A percentile compares a stretch with the other conserved stretches of the same genome.
phyloP scores from a whole-genome alignment of 1,140 invertebrate genomes.

The Piezodorus guildinii region DNA sequence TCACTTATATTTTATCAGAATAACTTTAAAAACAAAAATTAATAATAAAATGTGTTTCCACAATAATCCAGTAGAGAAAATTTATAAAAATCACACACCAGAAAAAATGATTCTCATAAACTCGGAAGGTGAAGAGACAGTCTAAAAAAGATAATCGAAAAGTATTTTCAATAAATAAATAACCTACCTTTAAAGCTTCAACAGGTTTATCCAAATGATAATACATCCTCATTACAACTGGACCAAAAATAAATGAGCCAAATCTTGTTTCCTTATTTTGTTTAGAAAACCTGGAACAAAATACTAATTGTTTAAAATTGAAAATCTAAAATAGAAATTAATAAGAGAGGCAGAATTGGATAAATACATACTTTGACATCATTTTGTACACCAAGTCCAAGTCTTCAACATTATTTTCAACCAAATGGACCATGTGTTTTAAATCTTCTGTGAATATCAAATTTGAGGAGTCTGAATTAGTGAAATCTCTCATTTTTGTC shows the following conservation, averaged over 20 bases:
- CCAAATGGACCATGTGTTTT: slow-evolving; percentile 65
- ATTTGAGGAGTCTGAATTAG: slow-evolving; percentile 38
- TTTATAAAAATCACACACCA: too few species aligned
- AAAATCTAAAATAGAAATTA: slow-evolving; percentile 14
- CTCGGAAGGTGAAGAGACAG: too few species aligned
- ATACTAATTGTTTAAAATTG: background rate
- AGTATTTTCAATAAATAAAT: slow-evolving; percentile 5
- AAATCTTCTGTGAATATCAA: slow-evolving; percentile 76
- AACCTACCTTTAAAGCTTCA: slow-evolving; percentile 44
- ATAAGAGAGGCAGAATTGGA: background rate
- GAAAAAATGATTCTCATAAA: too few species aligned
- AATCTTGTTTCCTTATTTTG: slow-evolving; percentile 61
- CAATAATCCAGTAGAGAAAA: too few species aligned
- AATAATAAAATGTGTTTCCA: too few species aligned
- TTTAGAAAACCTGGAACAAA: slow-evolving; percentile 48
- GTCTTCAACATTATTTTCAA: slow-evolving; percentile 45
- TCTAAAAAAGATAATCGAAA: too few species aligned
- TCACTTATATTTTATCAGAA: too few species aligned
- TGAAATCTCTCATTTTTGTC: slow-evolving; percentile 51
- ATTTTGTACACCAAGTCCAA: slow-evolving; percentile 50
- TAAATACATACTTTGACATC: slow-evolving; percentile 46
- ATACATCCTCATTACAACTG: slow-evolving; percentile 68
- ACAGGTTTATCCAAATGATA: slow-evolving; percentile 55
- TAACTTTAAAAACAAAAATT: too few species aligned
- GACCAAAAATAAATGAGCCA: slow-evolving; percentile 68